Base-by-base conservation (phyloP, 2,797 vertebrate genomes). In the Buphagus erythrorhynchus region DNA sequence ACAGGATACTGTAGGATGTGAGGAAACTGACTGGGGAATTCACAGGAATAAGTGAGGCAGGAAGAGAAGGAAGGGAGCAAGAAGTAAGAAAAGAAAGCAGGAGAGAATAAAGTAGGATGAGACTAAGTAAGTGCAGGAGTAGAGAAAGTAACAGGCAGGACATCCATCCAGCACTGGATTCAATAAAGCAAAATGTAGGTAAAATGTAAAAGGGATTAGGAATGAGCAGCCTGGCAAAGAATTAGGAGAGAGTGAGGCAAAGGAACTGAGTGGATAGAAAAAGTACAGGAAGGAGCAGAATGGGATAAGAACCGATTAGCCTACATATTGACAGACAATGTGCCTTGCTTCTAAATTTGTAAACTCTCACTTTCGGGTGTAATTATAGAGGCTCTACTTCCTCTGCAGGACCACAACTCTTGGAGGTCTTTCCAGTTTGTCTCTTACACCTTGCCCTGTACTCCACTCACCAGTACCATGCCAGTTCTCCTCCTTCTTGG, bases 401-500 rank as follows among this genome's bases (percentile, higher is more conserved):
- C 84, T 59, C 75, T 68, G n/a, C 76, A 72, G 49, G 58, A 74
- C 35, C 4, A 6, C 38, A 58, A 1, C 54, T 54, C 46, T 17
- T 48, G 42, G 5, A 67, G 16, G 42, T 29, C 62, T 45, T 90
- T 40, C 46, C 58, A 77, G 6, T 71, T 77, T 45, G 17, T 54
- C n/a, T 74, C 36, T 71, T 22, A 45, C 11, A n/a, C 29, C 11
- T 74, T 17, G 0, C 28, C n/a, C 49, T 28, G 16, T 43, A 12
- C 48, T 63, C 46, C 65, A 92, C 95, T 97, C 45, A 98, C 98
- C 98, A 10, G 97, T 99, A 98, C 99, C 96, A 43, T 99, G 93
- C 99, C 99, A 98, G 96, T 98, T 99, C 98, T 99, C 97, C 95
- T 99, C 97, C 98, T 99, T 95, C 98, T 98, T 97, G 95, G 98